Percentiles rank a stretch among this genome's conserved stretches.
Evolutionary conservation across 2,888 invertebrate species (phyloP).

Genomic region (Plusia festucae): DNA sequence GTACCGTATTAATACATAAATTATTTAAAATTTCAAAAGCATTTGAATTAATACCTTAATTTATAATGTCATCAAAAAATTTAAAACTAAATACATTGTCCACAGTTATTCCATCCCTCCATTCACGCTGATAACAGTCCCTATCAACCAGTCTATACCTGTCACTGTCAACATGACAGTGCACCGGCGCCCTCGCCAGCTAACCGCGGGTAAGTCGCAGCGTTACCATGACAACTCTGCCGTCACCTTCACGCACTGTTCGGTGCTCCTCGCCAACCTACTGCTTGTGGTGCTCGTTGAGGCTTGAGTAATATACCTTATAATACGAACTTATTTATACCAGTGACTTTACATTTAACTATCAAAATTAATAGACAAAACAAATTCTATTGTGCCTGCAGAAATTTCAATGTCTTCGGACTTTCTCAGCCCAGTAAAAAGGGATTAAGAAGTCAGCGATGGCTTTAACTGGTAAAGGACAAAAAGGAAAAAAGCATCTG

Average conservation of each 20-base stretch:
- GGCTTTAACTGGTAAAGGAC: no score
- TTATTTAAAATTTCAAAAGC: no score
- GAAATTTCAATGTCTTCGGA: neutral
- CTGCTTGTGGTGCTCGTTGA: slow-evolving; percentile 71
- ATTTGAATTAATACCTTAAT: no score
- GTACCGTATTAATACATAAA: no score
- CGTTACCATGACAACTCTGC: slow-evolving; percentile 74
- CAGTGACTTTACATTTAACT: no score
- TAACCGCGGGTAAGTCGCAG: slow-evolving; percentile 77
- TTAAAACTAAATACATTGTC: no score
- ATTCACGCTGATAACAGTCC: slow-evolving; percentile 68
- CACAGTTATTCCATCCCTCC: slow-evolving; percentile 68
- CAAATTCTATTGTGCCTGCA: no score
- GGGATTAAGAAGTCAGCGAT: no score
- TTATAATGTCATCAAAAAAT: no score
- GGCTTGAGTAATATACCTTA: slow-evolving; percentile 47
- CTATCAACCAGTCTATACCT: slow-evolving; percentile 67
- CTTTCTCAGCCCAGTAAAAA: no score
- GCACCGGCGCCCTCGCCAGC: slow-evolving; percentile 65
- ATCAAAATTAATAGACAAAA: no score
- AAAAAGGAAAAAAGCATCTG: no score
- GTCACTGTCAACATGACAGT: slow-evolving; percentile 68
- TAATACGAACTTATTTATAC: neutral
- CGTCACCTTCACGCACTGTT: slow-evolving; percentile 70
- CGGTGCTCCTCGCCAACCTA: slow-evolving; percentile 69